These are phyloP conservation scores for Pammene aurita DNA, from an alignment of 2,888 invertebrate genomes.

Conservation along the genomic window DNA sequence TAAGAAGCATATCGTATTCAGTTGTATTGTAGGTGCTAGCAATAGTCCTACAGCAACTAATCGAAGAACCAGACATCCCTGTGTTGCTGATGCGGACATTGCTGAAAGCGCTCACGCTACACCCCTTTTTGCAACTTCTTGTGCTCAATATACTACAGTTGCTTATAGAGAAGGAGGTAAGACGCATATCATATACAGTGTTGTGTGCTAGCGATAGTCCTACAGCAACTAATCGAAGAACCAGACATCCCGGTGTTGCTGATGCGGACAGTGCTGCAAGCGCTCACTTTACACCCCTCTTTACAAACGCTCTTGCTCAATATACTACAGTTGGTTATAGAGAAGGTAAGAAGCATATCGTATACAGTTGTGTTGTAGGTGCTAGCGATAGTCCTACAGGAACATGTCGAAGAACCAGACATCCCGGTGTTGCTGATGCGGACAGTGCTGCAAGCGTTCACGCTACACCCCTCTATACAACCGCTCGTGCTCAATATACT, in stretches of 20 bases:
- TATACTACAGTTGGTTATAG: constrained; percentile 92
- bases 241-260: constrained; percentile 95
- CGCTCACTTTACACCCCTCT: constrained; percentile 93
- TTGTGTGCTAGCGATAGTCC: constrained; percentile 92
- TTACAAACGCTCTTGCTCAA: constrained; percentile 95
- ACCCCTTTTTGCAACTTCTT: constrained; percentile 93
- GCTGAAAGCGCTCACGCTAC: constrained; percentile 95
- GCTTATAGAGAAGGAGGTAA: constrained; percentile 92
- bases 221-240: constrained; percentile 96
- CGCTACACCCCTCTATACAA: constrained; percentile 92
- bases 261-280: constrained; percentile 98
- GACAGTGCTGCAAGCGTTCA: constrained; percentile 96
- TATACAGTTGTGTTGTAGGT: constrained; percentile 87
- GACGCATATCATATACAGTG: not conserved
- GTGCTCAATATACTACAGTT: constrained; percentile 95
- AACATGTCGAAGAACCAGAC: constrained; percentile 94
- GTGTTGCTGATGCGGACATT: constrained; percentile 98
- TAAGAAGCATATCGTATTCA: constrained; percentile 50
- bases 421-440: constrained; percentile 98
- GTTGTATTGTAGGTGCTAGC: constrained; percentile 86
- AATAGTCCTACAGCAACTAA: constrained; percentile 95
- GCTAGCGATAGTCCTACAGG: constrained; percentile 95
- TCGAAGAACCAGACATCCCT: constrained; percentile 95
- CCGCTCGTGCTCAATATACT: constrained; percentile 88
- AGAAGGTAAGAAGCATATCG: constrained; percentile 84